Evolutionary conservation across 2,113 vertebrate genomes (phyloP).

Genomic region (Pelecanoides urinatrix): DNA sequence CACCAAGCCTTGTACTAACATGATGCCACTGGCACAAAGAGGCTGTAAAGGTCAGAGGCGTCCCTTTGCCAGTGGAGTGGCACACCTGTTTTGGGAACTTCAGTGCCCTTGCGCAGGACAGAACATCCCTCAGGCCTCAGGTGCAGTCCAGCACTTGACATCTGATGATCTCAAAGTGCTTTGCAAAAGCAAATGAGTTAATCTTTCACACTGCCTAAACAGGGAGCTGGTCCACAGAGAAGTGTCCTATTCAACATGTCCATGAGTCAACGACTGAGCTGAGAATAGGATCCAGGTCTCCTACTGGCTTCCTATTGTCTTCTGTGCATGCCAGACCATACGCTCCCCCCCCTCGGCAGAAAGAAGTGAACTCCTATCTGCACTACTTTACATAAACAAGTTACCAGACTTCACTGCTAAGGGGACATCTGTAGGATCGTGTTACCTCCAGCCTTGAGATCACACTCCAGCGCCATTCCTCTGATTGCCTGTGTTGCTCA

Average conservation of each 20-base stretch:
- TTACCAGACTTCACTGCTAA: neutral
- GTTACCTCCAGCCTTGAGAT: neutral
- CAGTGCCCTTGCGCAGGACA: neutral
- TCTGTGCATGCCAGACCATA: neutral
- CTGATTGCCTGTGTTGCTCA: neutral
- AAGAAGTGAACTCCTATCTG: neutral
- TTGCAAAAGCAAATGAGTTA: neutral
- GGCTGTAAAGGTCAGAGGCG: neutral
- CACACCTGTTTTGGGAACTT: neutral
- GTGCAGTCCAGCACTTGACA: neutral
- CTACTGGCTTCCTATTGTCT: neutral
- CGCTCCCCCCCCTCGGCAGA: fast-evolving
- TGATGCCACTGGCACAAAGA: neutral
- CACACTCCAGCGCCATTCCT: neutral
- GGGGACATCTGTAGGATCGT: neutral
- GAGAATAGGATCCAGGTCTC: neutral
- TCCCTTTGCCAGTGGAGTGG: neutral
- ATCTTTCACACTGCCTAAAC: neutral
- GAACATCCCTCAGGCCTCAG: neutral
- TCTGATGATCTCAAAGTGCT: neutral
- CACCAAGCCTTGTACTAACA: neutral
- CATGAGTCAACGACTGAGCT: neutral
- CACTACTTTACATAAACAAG: neutral
- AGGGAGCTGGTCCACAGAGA: neutral
- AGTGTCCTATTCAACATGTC: neutral